These are phyloP conservation scores for Leuciscus idus DNA, from an alignment of 2,113 vertebrate species.

Conservation along the genomic window DNA sequence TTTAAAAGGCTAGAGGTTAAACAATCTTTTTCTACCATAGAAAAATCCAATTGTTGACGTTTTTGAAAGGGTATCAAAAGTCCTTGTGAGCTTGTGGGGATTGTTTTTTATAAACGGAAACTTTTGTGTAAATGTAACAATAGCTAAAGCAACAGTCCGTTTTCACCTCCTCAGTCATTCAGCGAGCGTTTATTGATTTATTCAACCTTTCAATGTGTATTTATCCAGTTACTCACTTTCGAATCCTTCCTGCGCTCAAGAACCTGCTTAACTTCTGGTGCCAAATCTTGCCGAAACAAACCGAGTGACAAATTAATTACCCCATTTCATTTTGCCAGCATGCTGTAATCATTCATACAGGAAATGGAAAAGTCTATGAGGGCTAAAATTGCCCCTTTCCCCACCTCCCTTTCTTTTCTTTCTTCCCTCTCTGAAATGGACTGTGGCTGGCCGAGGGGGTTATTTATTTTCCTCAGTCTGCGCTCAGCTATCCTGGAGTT, in stretches of 20 bases:
- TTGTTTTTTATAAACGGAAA: background rate
- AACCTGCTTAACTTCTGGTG: slow-evolving; percentile 22
- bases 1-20: background rate
- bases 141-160: background rate
- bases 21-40: background rate
- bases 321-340: slow-evolving; percentile 40
- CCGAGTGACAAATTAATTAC: slow-evolving; percentile 45
- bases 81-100: background rate
- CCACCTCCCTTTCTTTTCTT: slow-evolving; percentile 51
- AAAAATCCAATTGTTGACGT: slow-evolving; percentile 10
- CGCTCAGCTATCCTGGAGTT: slow-evolving; percentile 93
- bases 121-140: slow-evolving; percentile 17
- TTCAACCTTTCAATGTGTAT: slow-evolving; percentile 16
- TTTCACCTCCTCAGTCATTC: slow-evolving; percentile 10
- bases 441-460: slow-evolving; percentile 85
- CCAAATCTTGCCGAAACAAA: slow-evolving; percentile 37
- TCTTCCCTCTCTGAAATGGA: slow-evolving; percentile 73
- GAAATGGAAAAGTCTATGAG: slow-evolving; percentile 37
- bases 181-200: slow-evolving; percentile 22
- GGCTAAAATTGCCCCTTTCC: slow-evolving; percentile 24
- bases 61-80: background rate
- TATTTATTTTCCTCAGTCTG: slow-evolving; percentile 99
- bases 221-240: slow-evolving; percentile 32
- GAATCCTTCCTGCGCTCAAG: slow-evolving; percentile 5
- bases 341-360: slow-evolving; percentile 46